Evolutionary conservation across 2,888 invertebrate species (phyloP), one percentile per base, ranked within the genome.

Genomic region (Caenorhabditis panamensis): DNA sequence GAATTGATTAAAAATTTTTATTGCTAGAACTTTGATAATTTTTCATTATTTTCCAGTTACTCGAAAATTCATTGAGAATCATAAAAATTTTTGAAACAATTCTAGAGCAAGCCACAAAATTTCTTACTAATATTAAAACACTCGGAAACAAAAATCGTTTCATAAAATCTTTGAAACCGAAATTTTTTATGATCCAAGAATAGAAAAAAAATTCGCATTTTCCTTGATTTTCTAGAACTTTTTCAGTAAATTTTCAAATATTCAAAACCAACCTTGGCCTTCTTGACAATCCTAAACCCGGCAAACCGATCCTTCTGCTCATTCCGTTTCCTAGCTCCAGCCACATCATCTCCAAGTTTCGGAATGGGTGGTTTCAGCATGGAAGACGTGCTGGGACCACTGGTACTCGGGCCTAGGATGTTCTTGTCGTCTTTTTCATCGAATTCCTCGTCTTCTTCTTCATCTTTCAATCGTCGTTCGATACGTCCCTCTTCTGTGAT

Each of bases 401-500:
- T 9, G 16, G 54, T 53, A 24, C 58, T 59, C 11, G 73, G 64
- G 1, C 72, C 72, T 22, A 62, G 69, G 31, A 78, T 2, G 28
- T 62, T 44, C 22, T 62, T 71, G 16, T 63, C 77, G 13, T 77
- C 67, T 6, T 37, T 36, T 1, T 61, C 49, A 26, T 41, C 58
- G 3, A 47, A 62, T 9, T 72, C 67, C 22, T 36, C 61, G 11
- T 78, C 58, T 2, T 59, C 76, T 0, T 64, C 75, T 11, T 58
- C 68, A 49, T 56, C 69, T 51, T 71, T 71, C 3, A 71, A 41
- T 8, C 61, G 59, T 3, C 71, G 56, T 67, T 81, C 82, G 61
- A 84, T 82, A 36, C 82, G 80, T 9, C 89, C 88, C 13, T 86
- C 85, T n/a, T 78, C 79, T 8, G 67, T 81, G 44, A 84, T 85